Conservation (phyloP, 2,797 vertebrate genomes). For the Cichlasoma orientale region DNA sequence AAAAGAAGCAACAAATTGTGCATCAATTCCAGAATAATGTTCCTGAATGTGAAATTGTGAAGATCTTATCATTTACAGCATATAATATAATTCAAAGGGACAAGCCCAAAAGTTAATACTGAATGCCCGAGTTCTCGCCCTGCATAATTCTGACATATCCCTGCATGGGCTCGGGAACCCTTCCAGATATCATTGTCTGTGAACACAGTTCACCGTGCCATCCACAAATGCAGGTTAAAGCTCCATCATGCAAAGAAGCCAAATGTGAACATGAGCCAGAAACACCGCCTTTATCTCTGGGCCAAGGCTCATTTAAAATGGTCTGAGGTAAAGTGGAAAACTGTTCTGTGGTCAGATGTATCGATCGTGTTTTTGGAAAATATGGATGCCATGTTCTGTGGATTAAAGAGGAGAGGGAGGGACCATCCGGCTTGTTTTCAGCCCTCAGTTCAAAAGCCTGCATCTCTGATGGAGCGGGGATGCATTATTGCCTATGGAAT, state of each 20-base stretch:
- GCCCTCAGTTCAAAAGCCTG: accelerated
- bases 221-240: not conserved
- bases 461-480: not conserved
- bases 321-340: not conserved
- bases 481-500: not conserved
- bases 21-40: not conserved
- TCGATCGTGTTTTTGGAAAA: not conserved
- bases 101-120: not conserved
- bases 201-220: not conserved
- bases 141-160: not conserved
- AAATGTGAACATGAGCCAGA: not conserved
- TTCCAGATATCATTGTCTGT: not conserved
- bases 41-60: not conserved
- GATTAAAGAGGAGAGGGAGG: not conserved
- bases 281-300: not conserved
- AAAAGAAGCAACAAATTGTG: not conserved
- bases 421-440: not conserved
- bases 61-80: not conserved
- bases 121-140: not conserved
- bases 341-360: not conserved
- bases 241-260: accelerated
- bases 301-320: not conserved
- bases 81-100: not conserved
- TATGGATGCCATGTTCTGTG: not conserved
- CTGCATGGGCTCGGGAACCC: not conserved